Evolutionary conservation across 2,113 vertebrate genomes (phyloP).

Genomic region (Erythrolamprus reginae): DNA sequence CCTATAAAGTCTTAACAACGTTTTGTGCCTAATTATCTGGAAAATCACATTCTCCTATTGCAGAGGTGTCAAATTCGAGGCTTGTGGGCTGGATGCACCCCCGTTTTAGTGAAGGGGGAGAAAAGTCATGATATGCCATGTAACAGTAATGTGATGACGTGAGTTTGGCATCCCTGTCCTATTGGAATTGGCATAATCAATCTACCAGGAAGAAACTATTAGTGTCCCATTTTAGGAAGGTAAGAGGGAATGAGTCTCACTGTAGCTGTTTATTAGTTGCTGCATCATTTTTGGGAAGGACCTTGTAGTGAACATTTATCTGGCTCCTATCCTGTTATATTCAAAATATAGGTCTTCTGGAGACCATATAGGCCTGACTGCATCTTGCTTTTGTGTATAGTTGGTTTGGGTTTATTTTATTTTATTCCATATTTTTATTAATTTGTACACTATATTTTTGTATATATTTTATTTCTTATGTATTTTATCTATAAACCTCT

Average conservation of each 20-base stretch:
- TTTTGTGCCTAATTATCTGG: background rate
- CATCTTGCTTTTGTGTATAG: background rate
- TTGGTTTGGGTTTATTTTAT: background rate
- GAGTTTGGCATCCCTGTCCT: no score
- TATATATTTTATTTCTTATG: background rate
- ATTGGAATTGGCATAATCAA: background rate
- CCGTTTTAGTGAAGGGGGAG: no score
- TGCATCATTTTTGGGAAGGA: background rate
- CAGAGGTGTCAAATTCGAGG: no score
- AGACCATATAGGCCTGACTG: background rate
- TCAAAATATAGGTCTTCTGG: background rate
- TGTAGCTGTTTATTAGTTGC: background rate
- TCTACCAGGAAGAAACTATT: background rate
- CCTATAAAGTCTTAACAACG: background rate
- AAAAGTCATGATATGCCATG: no score
- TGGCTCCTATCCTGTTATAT: background rate
- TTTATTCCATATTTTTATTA: background rate
- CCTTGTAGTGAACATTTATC: background rate
- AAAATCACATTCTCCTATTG: background rate
- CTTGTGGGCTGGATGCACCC: no score
- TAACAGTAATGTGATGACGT: no score
- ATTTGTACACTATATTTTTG: background rate
- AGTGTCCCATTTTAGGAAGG: background rate
- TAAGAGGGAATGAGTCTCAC: background rate
- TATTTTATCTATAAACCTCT: background rate